phyloP scores from a whole-genome alignment of 2,888 invertebrate genomes.

The Penaeus monodon region DNA sequence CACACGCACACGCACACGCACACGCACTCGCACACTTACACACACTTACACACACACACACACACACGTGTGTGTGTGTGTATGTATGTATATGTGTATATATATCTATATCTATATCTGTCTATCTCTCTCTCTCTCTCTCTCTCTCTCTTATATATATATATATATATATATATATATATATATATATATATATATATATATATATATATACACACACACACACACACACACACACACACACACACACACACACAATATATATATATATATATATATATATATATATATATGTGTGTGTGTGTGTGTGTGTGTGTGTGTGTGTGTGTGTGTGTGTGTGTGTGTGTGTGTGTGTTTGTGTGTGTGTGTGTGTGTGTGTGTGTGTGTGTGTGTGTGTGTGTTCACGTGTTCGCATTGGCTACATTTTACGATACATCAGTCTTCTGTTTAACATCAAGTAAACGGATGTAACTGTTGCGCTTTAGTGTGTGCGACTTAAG shows the following conservation, averaged over 20 bases:
- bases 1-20: not conserved
- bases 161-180: not conserved
- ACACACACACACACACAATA: not conserved
- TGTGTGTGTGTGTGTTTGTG: not conserved
- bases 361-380: not conserved
- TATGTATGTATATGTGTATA: not conserved
- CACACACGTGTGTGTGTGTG: not conserved
- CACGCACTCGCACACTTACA: not conserved
- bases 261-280: no score
- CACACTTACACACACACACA: not conserved
- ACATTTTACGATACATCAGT: no score
- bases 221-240: not conserved
- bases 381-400: not conserved
- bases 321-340: not conserved
- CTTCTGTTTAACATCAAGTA: no score
- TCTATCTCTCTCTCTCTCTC: no score
- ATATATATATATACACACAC: not conserved
- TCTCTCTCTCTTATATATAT: not conserved
- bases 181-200: not conserved
- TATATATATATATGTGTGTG: no score
- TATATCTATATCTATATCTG: not conserved
- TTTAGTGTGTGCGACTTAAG: not conserved
- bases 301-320: not conserved
- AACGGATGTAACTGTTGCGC: no score
- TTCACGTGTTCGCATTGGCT: not conserved